Evolutionary conservation across 1,140 invertebrate genomes (phyloP).

Genomic region (Thrips palmi): DNA sequence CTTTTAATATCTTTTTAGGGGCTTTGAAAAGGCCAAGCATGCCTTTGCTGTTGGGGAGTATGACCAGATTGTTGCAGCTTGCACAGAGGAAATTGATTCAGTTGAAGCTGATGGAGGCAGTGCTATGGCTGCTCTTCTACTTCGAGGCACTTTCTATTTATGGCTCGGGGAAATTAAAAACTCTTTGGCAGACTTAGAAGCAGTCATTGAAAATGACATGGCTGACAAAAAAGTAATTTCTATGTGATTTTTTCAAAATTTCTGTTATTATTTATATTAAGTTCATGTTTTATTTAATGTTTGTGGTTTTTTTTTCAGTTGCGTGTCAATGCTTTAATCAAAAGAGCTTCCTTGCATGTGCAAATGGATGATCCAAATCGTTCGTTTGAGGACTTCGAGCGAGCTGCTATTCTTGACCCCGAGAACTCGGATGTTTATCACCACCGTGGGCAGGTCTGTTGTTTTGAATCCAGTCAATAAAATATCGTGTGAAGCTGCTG

Average conservation of each 20-base stretch:
- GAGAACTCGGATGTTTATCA: constrained; percentile 72
- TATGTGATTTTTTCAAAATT: background rate
- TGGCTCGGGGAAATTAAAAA: constrained; percentile 49
- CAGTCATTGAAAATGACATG: constrained; percentile 36
- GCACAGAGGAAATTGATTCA: constrained; percentile 62
- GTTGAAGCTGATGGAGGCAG: constrained; percentile 26
- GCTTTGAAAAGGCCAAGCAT: constrained; percentile 42
- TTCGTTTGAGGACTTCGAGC: constrained; percentile 56
- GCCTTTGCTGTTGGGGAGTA: constrained; percentile 49
- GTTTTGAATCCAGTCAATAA: constrained; percentile 9
- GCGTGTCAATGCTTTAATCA: constrained; percentile 76
- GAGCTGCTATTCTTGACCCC: constrained; percentile 53
- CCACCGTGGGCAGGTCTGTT: constrained; percentile 45
- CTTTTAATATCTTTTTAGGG: constrained; percentile 21
- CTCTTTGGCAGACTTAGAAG: constrained; percentile 49
- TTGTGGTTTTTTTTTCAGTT: constrained; percentile 27
- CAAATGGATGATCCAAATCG: constrained; percentile 54
- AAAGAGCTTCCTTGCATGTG: constrained; percentile 63
- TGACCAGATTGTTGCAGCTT: constrained; percentile 57
- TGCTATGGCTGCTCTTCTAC: constrained; percentile 45
- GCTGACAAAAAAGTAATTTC: constrained; percentile 28
- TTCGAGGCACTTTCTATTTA: constrained; percentile 68
- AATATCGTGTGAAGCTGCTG: constrained; percentile 23
- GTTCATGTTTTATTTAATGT: constrained; percentile 7
- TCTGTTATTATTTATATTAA: constrained; percentile 1